phyloP scores from a whole-genome alignment of 2,888 invertebrate species.

The Caradrina kadenii region DNA sequence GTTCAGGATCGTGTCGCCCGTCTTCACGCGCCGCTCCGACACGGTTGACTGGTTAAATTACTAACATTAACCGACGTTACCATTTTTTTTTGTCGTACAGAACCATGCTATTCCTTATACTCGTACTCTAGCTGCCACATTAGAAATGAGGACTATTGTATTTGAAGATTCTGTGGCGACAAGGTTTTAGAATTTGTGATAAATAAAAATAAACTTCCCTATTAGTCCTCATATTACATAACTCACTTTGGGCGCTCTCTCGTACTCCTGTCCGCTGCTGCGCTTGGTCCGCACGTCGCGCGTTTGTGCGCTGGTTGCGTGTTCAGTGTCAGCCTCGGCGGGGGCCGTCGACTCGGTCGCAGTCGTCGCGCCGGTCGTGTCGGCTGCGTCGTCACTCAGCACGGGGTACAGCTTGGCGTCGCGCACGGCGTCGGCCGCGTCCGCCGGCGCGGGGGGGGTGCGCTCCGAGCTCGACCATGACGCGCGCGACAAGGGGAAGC shows the following conservation, averaged over 20 bases:
- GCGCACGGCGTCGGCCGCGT: conserved; percentile 39
- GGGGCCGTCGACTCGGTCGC: conserved; percentile 61
- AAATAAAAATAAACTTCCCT: too few relatives aligned
- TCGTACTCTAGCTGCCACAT: too few relatives aligned
- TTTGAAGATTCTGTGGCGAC: too few relatives aligned
- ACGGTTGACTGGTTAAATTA: conserved; percentile 24
- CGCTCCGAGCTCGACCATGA: conserved; percentile 55
- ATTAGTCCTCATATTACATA: background rate
- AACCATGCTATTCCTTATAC: too few relatives aligned
- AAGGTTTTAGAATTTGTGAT: too few relatives aligned
- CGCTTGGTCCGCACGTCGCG: conserved; percentile 74
- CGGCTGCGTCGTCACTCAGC: conserved; percentile 61
- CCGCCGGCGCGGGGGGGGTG: conserved; percentile 53
- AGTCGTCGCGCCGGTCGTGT: conserved; percentile 68
- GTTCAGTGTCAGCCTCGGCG: conserved; percentile 58
- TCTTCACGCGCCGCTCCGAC: conserved; percentile 78
- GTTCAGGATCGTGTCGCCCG: conserved; percentile 87
- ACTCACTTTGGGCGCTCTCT: conserved; percentile 78
- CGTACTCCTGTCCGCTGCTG: conserved; percentile 79
- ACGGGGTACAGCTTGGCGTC: conserved; percentile 60
- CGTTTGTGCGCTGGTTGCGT: conserved; percentile 71
- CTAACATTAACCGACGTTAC: too few relatives aligned
- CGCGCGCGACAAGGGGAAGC: conserved; percentile 41
- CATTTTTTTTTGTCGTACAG: too few relatives aligned
- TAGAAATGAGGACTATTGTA: too few relatives aligned